Base-by-base conservation (phyloP, 1,140 invertebrate genomes). In the Hestina assimilis region DNA sequence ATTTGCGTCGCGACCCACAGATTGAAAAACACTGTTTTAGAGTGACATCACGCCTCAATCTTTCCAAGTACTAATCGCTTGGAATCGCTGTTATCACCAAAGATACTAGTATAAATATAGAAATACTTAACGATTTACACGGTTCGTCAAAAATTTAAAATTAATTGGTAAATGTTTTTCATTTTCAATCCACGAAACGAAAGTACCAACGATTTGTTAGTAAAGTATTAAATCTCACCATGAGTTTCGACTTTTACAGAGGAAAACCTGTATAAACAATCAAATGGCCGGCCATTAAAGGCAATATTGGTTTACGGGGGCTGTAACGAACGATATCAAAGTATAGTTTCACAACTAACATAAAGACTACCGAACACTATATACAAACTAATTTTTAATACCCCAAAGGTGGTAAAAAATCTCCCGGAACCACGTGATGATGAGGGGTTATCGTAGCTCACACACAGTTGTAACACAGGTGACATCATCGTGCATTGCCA, bases 221-320 rank as follows among this genome's bases (percentile, higher is more conserved):
- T 26, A 19, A 47, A 57, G 55, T 57, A 57, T 57, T 50, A 57
- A 57, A 57, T 57, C 38, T 57, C 40, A 57, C 46, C 53, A 35
- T 57, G 55, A 51, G 40, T 51, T 33, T 43, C 28, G 43, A 40
- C 43, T 56, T 48, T 56, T 56, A 41, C 52, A 48, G 46, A 33
- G 51, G 53, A 63, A 68, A 63, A 68, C 59, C 59, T 63, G 56
- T 54, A 59, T 67, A 63, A 67, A 63, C 62, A 65, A 61, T 65
- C 47, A 54, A 64, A 64, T 60, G 58, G 51, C 48, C 59, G 42
- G 26, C 66, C 66, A 68, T 68, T 68, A 61, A 59, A 55, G 50
- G 57, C 57, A 63, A 63, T 67, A 68, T 68, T 68, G 62, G 66
- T 68, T 68, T 66, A 66, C 64, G 59, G 56, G 41, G 43, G 55